Evolutionary conservation across 2,797 vertebrate genomes (phyloP), one percentile per base, ranked within the genome.

Genomic region (Mus spretus): DNA sequence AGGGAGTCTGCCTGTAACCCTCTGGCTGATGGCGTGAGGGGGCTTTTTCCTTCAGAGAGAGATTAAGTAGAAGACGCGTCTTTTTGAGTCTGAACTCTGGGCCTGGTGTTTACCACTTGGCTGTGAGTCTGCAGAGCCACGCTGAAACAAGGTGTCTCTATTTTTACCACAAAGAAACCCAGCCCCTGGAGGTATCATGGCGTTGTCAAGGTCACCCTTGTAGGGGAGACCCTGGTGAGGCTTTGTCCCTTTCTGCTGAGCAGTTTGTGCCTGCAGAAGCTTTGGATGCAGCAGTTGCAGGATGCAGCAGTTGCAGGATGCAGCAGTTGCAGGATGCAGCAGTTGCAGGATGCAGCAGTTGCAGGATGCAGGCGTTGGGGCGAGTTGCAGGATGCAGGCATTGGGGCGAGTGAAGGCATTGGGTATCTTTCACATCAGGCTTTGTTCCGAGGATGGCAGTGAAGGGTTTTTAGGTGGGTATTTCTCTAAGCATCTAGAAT

Each of bases 41-140:
- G 26, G 28, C 72, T 24, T 89, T 91, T 72, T 92, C 59, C 12
- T 85, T 91, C 63, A n/a, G 83, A 94, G 77, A 79, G 26, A 34
- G 20, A 53, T 4, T 77, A 44, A 34, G 12, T 85, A 37, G 74
- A 34, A 34, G 55, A 50, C 9, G 28, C 44, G n/a, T 63, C 47
- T 47, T 57, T 81, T 34, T n/a, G n/a, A 67, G 57, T 5, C 57
- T 11, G 1, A 75, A 12, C 34, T 55, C 24, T 12, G 19, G 79
- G 61, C 19, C 20, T 34, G 47, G 20, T 74, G 74, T 67, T 59
- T 63, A 20, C 13, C 57, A 15, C 14, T 34, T 3, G 3, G 22
- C 44, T 53, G n/a, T 63, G 89, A 91, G n/a, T 72, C 55, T 79
- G 12, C 65, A 9, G 24, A 50, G 17, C 26, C 40, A 19, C 50